These are phyloP conservation scores for Amphilophus citrinellus DNA, from an alignment of 2,113 vertebrate genomes.

Conservation along the genomic window DNA sequence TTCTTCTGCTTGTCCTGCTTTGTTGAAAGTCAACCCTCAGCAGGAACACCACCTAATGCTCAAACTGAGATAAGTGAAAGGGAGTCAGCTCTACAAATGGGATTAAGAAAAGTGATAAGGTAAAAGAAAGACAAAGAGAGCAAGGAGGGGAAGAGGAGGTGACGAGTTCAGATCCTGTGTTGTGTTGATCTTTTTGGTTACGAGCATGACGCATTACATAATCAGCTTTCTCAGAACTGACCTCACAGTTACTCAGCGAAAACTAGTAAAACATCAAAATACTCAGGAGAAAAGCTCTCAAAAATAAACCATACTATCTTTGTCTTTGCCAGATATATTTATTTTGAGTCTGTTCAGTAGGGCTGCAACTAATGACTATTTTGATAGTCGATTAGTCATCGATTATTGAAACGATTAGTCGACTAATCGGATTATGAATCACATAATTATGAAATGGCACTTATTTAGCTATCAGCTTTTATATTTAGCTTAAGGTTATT, in stretches of 20 bases:
- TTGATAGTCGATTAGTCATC: too few relatives aligned
- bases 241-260: background rate
- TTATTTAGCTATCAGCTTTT: too few relatives aligned
- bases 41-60: conserved; percentile 24
- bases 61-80: conserved; percentile 24
- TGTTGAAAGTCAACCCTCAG: background rate
- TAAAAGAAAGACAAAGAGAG: background rate
- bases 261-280: background rate
- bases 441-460: too few relatives aligned
- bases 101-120: conserved; percentile 17
- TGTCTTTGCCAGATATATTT: background rate
- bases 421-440: too few relatives aligned
- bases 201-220: conserved; percentile 10
- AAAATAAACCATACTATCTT: background rate
- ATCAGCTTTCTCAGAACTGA: conserved; percentile 41
- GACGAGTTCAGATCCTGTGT: background rate
- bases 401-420: too few relatives aligned
- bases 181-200: conserved; percentile 8
- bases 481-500: too few relatives aligned
- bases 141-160: background rate
- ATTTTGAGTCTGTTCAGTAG: background rate
- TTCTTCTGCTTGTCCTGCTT: background rate
- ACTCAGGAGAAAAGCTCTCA: background rate
- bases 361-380: too few relatives aligned
- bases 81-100: conserved; percentile 1